phyloP scores from a whole-genome alignment of 2,888 invertebrate species.

The Phymatocera aterrima region DNA sequence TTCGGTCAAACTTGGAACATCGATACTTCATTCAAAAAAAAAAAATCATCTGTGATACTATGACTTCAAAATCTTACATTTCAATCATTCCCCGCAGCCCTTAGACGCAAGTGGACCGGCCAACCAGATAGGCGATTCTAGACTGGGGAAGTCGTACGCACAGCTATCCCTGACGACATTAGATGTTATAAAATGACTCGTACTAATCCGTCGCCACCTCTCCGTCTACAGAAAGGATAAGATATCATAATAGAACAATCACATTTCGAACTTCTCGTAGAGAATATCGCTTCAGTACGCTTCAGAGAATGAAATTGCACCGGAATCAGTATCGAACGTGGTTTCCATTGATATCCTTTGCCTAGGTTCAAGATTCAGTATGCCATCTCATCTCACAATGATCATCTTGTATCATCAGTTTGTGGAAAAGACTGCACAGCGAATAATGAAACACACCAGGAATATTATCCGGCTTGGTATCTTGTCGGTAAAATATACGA shows the following conservation, averaged over 20 bases:
- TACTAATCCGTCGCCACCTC: neutral
- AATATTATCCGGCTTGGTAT: neutral
- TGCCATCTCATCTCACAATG: constrained; percentile 25
- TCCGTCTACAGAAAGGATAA: neutral
- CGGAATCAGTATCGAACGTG: constrained; percentile 33
- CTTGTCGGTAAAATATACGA: neutral
- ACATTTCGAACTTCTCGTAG: neutral
- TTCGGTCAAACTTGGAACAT: too few relatives aligned
- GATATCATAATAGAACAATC: neutral
- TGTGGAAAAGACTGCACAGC: neutral
- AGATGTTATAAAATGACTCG: too few relatives aligned
- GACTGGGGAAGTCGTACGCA: too few relatives aligned
- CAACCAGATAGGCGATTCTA: too few relatives aligned
- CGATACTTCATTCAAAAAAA: too few relatives aligned
- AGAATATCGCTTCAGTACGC: constrained; percentile 2
- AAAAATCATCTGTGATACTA: too few relatives aligned
- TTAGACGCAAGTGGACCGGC: too few relatives aligned
- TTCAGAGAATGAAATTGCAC: constrained; percentile 24
- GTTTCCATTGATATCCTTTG: constrained; percentile 16
- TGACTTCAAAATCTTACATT: too few relatives aligned
- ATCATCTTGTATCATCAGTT: constrained; percentile 40
- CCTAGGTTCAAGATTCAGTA: neutral
- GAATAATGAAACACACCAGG: neutral
- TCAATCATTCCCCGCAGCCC: too few relatives aligned
- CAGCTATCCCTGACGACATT: too few relatives aligned